These are phyloP conservation scores for Cotesia glomerata DNA, from an alignment of 1,140 invertebrate genomes.

Conservation along the genomic window DNA sequence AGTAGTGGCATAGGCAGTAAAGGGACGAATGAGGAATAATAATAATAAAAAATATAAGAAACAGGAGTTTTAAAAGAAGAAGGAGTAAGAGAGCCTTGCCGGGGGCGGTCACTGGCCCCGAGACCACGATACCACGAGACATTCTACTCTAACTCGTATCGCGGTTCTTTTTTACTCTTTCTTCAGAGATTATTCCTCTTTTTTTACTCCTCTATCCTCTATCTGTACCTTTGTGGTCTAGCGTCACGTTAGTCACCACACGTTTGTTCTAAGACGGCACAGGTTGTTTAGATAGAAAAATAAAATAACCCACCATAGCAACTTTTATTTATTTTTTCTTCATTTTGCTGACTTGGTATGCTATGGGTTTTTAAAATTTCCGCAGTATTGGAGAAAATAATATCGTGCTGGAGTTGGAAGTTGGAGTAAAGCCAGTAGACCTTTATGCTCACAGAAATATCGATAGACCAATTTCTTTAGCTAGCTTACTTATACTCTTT, in stretches of 20 bases:
- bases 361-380: no score
- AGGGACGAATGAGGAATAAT: neutral
- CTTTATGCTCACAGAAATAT: neutral
- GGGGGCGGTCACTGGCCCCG: conserved; percentile 36
- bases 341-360: no score
- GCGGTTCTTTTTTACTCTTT: neutral
- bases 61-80: conserved; percentile 1
- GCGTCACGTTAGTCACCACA: conserved; percentile 2
- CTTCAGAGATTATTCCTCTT: neutral
- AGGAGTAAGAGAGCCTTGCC: conserved; percentile 29
- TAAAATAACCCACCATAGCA: no score
- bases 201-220: neutral
- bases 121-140: conserved; percentile 28
- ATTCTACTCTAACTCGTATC: conserved; percentile 20
- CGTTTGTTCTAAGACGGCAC: neutral
- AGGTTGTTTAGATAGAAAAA: no score
- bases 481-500: neutral
- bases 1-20: neutral
- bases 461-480: neutral
- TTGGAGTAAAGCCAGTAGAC: no score
- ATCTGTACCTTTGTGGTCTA: conserved; percentile 2
- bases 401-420: no score
- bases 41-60: conserved; percentile 2
- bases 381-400: no score
- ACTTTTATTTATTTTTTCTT: no score